phyloP scores from a whole-genome alignment of 2,797 vertebrate species.

The Enteromius treurensis region DNA sequence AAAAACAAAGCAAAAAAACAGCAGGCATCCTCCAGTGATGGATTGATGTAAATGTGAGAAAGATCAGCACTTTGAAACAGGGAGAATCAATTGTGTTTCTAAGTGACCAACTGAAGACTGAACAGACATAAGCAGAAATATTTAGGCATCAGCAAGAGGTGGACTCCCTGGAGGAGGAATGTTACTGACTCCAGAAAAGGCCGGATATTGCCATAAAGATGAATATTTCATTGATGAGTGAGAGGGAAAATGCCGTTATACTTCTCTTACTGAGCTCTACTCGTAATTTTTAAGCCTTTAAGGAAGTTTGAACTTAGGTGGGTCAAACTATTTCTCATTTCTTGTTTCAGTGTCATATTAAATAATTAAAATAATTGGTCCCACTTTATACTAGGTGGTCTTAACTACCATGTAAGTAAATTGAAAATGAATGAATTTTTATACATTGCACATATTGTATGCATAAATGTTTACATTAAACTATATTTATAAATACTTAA shows the following conservation, averaged over 20 bases:
- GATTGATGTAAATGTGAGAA: constrained; percentile 37
- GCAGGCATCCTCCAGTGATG: constrained; percentile 8
- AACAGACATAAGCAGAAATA: constrained; percentile 37
- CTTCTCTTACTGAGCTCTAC: background rate
- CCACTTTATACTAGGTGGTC: background rate
- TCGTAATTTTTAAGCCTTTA: constrained; percentile 7
- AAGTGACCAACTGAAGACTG: constrained; percentile 16
- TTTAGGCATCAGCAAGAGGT: constrained; percentile 39
- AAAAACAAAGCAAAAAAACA: background rate
- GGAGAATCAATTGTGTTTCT: constrained; percentile 39
- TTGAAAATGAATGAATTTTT: background rate
- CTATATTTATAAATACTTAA: no score
- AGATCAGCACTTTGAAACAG: constrained; percentile 44
- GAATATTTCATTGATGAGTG: constrained; percentile 54
- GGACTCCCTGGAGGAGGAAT: constrained; percentile 35
- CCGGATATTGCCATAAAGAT: constrained; percentile 50
- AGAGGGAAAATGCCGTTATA: constrained; percentile 4
- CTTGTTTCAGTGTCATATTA: background rate
- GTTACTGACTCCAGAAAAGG: constrained; percentile 41
- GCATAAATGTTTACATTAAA: background rate
- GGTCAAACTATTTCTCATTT: background rate
- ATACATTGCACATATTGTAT: background rate
- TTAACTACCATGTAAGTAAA: background rate
- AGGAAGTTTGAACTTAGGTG: background rate
- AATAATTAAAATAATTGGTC: background rate